A percentile compares a stretch with the other conserved stretches of the same genome.
These are phyloP conservation scores for Microcebus tavaratra DNA, from an alignment of 2,113 vertebrate species.

Conservation along the genomic window DNA sequence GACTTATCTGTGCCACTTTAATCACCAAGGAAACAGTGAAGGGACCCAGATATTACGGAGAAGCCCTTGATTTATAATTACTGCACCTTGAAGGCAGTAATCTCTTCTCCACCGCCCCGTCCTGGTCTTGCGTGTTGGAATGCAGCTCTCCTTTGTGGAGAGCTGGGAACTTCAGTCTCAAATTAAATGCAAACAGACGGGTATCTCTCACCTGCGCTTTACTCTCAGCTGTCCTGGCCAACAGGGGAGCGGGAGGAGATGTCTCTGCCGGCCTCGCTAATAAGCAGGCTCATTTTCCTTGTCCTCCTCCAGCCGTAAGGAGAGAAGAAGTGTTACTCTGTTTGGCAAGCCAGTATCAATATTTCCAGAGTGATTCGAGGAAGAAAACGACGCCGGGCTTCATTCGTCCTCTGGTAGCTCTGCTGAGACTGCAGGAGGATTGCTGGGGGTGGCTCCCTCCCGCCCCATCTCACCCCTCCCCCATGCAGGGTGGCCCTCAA, in stretches of 20 bases:
- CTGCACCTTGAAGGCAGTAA: not conserved
- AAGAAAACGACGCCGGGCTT: not conserved
- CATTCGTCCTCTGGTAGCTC: not conserved
- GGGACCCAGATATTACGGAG: constrained; percentile 65
- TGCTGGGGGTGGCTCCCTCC: not conserved
- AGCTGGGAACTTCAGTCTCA: constrained; percentile 65
- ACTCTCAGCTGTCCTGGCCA: constrained; percentile 44
- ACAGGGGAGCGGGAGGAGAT: not conserved
- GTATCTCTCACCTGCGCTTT: constrained; percentile 65
- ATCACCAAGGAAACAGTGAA: constrained; percentile 73
- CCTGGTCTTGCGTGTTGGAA: constrained; percentile 38
- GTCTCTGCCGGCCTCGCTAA: constrained; percentile 33
- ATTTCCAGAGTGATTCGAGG: not conserved
- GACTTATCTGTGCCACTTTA: constrained; percentile 77
- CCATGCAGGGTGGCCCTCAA: not conserved
- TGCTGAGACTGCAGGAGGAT: not conserved
- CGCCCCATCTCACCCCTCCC: not conserved
- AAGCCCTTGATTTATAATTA: constrained; percentile 76
- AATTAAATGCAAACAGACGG: constrained; percentile 78
- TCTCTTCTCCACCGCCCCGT: not conserved
- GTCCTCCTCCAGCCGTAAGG: not conserved
- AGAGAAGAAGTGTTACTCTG: constrained; percentile 26
- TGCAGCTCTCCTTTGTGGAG: constrained; percentile 25
- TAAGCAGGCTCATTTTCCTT: constrained; percentile 39
- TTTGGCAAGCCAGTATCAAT: constrained; percentile 54